These are phyloP conservation scores for Monodelphis domestica DNA, from an alignment of 2,797 vertebrate genomes.

Conservation along the genomic window DNA sequence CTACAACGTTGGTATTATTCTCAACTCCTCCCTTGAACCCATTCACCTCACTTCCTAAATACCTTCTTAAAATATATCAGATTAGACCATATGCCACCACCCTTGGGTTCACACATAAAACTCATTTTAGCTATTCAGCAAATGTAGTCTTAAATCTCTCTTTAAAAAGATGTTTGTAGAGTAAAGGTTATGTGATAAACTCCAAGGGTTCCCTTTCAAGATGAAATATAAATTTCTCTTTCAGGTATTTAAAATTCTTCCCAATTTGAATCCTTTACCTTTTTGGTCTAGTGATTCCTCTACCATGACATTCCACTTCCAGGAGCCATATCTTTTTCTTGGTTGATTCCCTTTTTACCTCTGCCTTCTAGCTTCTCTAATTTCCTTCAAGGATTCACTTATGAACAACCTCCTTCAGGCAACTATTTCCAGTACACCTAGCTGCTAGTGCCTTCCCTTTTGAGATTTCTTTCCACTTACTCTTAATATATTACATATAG, in stretches of 20 bases:
- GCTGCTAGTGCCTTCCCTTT: no score
- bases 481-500: no score
- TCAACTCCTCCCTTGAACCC: not conserved
- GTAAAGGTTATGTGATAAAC: not conserved
- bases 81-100: no score
- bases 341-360: no score
- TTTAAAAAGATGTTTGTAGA: constrained; percentile 20
- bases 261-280: not conserved
- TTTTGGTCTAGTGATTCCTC: not conserved
- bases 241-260: not conserved
- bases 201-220: not conserved
- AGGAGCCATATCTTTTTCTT: not conserved
- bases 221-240: not conserved
- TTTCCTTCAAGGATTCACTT: no score
- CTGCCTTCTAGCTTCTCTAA: no score
- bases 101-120: not conserved
- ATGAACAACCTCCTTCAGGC: no score
- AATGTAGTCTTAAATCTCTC: not conserved
- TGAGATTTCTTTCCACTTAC: no score
- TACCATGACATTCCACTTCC: not conserved
- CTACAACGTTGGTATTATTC: not conserved
- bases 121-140: not conserved
- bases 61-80: no score
- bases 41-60: no score
- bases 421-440: no score